These are phyloP conservation scores for Gonocerus acuteangulatus DNA, from an alignment of 2,888 invertebrate species.

Conservation along the genomic window DNA sequence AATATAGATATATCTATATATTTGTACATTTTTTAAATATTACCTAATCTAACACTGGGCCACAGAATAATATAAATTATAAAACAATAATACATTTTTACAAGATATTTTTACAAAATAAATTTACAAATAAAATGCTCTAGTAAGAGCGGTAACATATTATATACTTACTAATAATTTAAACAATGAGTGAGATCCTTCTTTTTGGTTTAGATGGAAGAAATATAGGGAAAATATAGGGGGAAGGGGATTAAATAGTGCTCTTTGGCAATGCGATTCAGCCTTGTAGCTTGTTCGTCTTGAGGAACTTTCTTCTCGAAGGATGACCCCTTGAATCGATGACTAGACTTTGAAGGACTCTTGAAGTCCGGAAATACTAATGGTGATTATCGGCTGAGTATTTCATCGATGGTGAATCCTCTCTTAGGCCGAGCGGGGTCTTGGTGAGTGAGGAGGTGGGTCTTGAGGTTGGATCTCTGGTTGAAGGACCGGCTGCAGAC, in stretches of 20 bases:
- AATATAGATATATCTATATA: background rate
- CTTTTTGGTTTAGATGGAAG: slow-evolving; percentile 2
- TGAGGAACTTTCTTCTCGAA: too few relatives aligned
- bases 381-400: slow-evolving; percentile 59
- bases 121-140: slow-evolving; percentile 6
- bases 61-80: slow-evolving; percentile 6
- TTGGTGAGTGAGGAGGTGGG: slow-evolving; percentile 82
- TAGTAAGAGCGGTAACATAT: background rate
- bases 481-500: slow-evolving; percentile 86
- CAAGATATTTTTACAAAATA: slow-evolving; percentile 11
- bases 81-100: slow-evolving; percentile 6
- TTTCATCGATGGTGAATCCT: slow-evolving; percentile 81
- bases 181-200: slow-evolving; percentile 12
- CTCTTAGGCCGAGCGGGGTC: slow-evolving; percentile 47
- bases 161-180: background rate
- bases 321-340: background rate
- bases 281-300: too few relatives aligned
- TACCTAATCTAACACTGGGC: background rate
- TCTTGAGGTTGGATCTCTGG: slow-evolving; percentile 86
- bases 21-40: background rate
- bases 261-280: too few relatives aligned
- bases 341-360: background rate
- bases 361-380: background rate
- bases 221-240: background rate
- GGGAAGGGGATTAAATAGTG: background rate